phyloP scores from a whole-genome alignment of 2,797 vertebrate genomes.

The Eremophila alpestris region DNA sequence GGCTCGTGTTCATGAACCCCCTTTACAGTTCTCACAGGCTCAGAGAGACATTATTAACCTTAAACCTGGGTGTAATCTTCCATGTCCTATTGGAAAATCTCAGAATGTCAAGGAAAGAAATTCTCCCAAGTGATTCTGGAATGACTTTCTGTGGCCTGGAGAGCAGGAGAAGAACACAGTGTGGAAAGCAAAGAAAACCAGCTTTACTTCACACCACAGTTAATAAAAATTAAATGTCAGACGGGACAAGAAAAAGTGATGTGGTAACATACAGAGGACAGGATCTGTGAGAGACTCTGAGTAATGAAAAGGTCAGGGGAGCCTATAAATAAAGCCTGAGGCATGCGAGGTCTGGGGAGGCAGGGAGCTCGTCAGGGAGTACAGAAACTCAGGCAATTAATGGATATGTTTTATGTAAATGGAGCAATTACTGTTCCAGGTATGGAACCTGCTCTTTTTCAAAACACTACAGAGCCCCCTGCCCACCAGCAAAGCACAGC shows the following conservation, averaged over 20 bases:
- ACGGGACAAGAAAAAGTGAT: slow-evolving; percentile 29
- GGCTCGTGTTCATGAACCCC: not conserved
- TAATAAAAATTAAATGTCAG: slow-evolving; percentile 63
- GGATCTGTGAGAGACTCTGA: slow-evolving; percentile 24
- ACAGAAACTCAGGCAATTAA: not conserved
- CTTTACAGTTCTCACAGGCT: not conserved
- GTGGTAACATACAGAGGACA: slow-evolving; percentile 24
- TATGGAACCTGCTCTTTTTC: not conserved
- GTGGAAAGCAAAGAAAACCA: slow-evolving; percentile 41
- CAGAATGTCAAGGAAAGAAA: not conserved
- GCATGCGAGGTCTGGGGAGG: not conserved
- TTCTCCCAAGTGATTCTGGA: not conserved
- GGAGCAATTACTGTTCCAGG: not conserved
- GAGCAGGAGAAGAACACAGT: not conserved
- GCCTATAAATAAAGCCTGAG: slow-evolving; percentile 47
- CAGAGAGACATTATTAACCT: not conserved
- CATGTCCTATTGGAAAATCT: not conserved
- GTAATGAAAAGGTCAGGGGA: slow-evolving; percentile 59
- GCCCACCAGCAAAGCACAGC: not conserved
- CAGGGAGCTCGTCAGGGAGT: not conserved
- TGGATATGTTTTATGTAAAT: not conserved
- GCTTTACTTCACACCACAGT: slow-evolving; percentile 16
- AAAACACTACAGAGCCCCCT: not conserved
- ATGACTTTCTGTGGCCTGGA: not conserved
- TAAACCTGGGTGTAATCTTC: not conserved